Evolutionary conservation across 1,140 invertebrate species (phyloP).

Genomic region (Drosophila quadrilineata): DNA sequence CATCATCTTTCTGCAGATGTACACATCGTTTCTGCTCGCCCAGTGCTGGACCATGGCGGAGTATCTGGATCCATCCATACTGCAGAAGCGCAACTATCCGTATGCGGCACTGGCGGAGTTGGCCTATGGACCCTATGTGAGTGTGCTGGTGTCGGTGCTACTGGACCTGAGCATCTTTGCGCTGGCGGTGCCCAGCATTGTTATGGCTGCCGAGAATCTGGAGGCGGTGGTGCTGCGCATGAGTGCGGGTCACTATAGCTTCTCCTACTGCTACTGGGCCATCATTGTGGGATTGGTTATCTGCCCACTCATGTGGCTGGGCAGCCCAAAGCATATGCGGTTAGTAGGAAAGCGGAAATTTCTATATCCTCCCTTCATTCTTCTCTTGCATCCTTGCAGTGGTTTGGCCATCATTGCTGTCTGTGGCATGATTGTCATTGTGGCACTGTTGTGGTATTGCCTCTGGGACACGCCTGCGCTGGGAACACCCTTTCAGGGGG

Average conservation of each 20-base stretch:
- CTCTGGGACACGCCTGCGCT: conserved; percentile 54
- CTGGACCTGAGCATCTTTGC: conserved; percentile 88
- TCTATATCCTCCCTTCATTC: neutral
- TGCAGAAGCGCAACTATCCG: conserved; percentile 87
- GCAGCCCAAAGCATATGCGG: conserved; percentile 92
- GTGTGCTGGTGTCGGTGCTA: conserved; percentile 85
- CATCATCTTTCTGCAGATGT: conserved; percentile 88
- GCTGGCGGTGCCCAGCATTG: conserved; percentile 88
- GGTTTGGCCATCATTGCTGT: conserved; percentile 84
- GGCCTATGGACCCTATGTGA: conserved; percentile 84
- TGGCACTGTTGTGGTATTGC: conserved; percentile 83
- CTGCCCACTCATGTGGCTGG: conserved; percentile 91
- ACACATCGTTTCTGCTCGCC: conserved; percentile 88
- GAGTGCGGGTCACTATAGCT: conserved; percentile 83
- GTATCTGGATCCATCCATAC: conserved; percentile 85
- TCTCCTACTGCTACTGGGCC: conserved; percentile 90
- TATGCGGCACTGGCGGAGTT: conserved; percentile 89
- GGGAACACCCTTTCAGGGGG: conserved; percentile 66
- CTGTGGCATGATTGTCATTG: conserved; percentile 83
- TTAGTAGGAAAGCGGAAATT: conserved; percentile 72
- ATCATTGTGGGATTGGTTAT: conserved; percentile 86
- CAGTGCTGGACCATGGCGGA: conserved; percentile 88
- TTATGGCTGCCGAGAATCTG: conserved; percentile 89
- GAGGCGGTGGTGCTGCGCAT: conserved; percentile 87
- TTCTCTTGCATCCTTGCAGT: conserved; percentile 67